Percentiles rank a stretch among this genome's conserved stretches.
Evolutionary conservation across 1,140 invertebrate genomes (phyloP).

Genomic region (Ceratosolen fusciceps): DNA sequence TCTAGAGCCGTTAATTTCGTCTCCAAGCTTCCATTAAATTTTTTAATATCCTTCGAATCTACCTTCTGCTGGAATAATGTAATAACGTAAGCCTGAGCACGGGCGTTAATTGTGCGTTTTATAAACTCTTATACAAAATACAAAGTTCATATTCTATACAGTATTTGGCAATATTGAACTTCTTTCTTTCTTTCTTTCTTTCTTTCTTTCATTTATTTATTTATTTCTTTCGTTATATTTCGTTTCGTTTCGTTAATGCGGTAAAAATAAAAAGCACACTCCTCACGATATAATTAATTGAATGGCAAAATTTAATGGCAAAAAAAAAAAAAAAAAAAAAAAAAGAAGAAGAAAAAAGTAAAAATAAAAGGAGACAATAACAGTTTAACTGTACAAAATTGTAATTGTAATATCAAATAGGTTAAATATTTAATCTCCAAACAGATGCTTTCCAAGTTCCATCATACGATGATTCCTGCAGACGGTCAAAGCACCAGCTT

Average conservation of each 20-base stretch:
- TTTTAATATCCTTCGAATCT: no score
- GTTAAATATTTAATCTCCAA: slow-evolving; percentile 78
- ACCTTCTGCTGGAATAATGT: slow-evolving; percentile 40
- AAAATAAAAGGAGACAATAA: slow-evolving; percentile 12
- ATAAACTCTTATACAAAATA: slow-evolving; percentile 40
- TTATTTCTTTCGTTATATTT: no score
- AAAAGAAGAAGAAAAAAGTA: no score
- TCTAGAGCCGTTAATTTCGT: slow-evolving; percentile 24
- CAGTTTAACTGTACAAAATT: slow-evolving; percentile 44
- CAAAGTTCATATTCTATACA: slow-evolving; percentile 30
- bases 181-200: no score
- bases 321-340: no score
- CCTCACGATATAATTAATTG: slow-evolving; percentile 27
- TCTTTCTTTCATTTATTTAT: no score
- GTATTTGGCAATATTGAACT: slow-evolving; percentile 41
- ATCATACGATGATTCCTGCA: slow-evolving; percentile 89
- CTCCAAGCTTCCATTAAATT: no score
- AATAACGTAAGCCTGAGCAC: slow-evolving; percentile 15
- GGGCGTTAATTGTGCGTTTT: slow-evolving; percentile 19
- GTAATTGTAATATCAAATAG: slow-evolving; percentile 30
- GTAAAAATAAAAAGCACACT: slow-evolving; percentile 35
- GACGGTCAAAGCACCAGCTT: slow-evolving; percentile 84
- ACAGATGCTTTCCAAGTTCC: slow-evolving; percentile 88
- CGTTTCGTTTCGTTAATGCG: no score
- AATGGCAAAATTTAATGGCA: slow-evolving; percentile 41